A percentile compares a stretch with the other conserved stretches of the same genome.
These are phyloP conservation scores for Hydriomena furcata DNA, from an alignment of 2,888 invertebrate species.

Conservation along the genomic window DNA sequence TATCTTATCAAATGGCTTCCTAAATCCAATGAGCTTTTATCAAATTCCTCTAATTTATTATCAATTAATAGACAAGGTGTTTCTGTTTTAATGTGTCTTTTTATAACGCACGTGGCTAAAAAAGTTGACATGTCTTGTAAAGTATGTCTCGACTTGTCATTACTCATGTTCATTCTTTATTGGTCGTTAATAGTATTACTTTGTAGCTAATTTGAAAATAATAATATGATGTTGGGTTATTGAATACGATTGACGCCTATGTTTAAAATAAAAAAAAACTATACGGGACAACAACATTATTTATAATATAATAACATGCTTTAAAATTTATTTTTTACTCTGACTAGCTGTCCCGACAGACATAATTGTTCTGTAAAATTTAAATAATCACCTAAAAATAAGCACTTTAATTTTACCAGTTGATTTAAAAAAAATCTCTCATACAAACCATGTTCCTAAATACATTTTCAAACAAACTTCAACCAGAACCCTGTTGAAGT, in stretches of 20 bases:
- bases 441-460: too few species aligned
- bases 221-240: slow-evolving; percentile 1
- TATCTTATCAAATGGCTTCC: slow-evolving; percentile 18
- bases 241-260: slow-evolving; percentile 1
- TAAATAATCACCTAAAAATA: too few species aligned
- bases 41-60: slow-evolving; percentile 51
- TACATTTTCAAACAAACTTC: too few species aligned
- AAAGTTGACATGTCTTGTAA: slow-evolving; percentile 41
- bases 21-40: slow-evolving; percentile 16
- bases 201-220: slow-evolving; percentile 29
- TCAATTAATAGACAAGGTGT: slow-evolving; percentile 62
- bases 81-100: slow-evolving; percentile 42
- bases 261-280: too few species aligned
- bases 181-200: slow-evolving; percentile 10
- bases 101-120: slow-evolving; percentile 47
- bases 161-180: slow-evolving; percentile 20
- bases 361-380: too few species aligned
- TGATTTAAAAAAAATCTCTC: too few species aligned
- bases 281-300: too few species aligned
- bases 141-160: slow-evolving; percentile 22
- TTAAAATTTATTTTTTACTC: too few species aligned
- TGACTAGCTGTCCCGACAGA: too few species aligned
- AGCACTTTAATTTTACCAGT: too few species aligned
- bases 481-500: too few species aligned
- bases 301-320: too few species aligned